Base-by-base conservation (phyloP, 2,113 vertebrate genomes). In the Malurus alboscapulatus region DNA sequence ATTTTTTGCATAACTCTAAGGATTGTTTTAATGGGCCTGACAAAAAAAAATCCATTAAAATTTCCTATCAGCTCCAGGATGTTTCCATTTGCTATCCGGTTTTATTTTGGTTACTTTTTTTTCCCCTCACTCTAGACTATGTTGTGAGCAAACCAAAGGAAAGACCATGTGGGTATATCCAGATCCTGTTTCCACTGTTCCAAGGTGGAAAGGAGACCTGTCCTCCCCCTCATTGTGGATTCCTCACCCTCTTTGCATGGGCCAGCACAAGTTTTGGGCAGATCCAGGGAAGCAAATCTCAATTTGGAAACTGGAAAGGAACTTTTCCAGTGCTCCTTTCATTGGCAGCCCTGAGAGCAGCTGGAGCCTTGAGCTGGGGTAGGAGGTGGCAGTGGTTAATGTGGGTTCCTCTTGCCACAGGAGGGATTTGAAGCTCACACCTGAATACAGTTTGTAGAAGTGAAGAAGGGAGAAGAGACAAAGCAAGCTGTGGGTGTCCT, bases 21-120 rank as follows among this genome's bases (percentile, higher is more conserved):
- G 30, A 25, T 63, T 26, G 27, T 65, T 81, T 87, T 82, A 82
- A 65, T 82, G 62, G 40, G 10, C 12, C 36, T 75, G 54, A 67
- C 30, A 78, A 93, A 80, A 62, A 61, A n/a, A 89, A 75, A 12
- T 20, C 48, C 22, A 68, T 81, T 87, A 38, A 73, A 66, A 71
- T 82, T 89, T 67, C 30, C 2, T 74, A 58, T 22, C 4, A 1
- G 9, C n/a, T 82, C 72, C 45, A 34, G 10, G 6, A 44, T 81
- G 22, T 47, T 95, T 89, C 57, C 9, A 22, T 51, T 87, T 87
- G 24, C 14, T 74, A 3, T 62, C 8, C 36, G 10, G 10, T 51
- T 57, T 65, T 77, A 27, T 45, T 78, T 58, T 24, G 25, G 22
- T 81, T 87, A 34, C 30, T 44, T 40, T 24, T 20, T 15, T 3